Evolutionary conservation across 2,113 vertebrate species (phyloP).

Genomic region (Xenopus laevis): DNA sequence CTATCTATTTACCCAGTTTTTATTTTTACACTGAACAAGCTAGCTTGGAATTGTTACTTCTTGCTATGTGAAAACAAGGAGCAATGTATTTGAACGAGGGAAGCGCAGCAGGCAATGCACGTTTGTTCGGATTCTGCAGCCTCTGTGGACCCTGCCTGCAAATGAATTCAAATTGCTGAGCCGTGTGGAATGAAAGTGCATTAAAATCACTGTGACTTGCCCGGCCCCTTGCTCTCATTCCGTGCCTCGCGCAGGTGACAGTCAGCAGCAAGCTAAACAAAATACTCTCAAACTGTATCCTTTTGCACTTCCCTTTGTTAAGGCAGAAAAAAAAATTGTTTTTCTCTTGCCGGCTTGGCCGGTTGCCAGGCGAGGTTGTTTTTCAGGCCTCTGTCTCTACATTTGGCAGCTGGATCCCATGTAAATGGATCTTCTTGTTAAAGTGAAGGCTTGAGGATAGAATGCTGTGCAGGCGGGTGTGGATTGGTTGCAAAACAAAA

Average conservation of each 20-base stretch:
- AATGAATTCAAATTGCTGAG: conserved; percentile 76
- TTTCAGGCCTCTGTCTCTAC: conserved; percentile 75
- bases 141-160: not conserved
- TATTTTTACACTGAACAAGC: too few species aligned
- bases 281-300: conserved; percentile 1
- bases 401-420: conserved; percentile 57
- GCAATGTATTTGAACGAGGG: too few species aligned
- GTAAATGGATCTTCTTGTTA: conserved; percentile 43
- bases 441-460: conserved; percentile 16
- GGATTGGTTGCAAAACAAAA: conserved; percentile 25
- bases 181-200: conserved; percentile 50
- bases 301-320: not conserved
- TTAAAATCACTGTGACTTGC: not conserved
- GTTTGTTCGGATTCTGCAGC: not conserved
- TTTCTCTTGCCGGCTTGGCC: conserved; percentile 70
- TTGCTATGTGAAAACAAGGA: too few species aligned
- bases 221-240: not conserved
- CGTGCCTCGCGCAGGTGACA: not conserved
- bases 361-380: conserved; percentile 79
- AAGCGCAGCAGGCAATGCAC: too few species aligned
- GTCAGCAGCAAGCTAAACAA: not conserved
- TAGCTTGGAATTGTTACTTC: too few species aligned
- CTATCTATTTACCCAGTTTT: too few species aligned
- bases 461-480: not conserved
- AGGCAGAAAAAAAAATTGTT: conserved; percentile 60